Evolutionary conservation across 2,113 vertebrate species (phyloP), one percentile per base, ranked within the genome.

Genomic region (Collichthys lucidus): DNA sequence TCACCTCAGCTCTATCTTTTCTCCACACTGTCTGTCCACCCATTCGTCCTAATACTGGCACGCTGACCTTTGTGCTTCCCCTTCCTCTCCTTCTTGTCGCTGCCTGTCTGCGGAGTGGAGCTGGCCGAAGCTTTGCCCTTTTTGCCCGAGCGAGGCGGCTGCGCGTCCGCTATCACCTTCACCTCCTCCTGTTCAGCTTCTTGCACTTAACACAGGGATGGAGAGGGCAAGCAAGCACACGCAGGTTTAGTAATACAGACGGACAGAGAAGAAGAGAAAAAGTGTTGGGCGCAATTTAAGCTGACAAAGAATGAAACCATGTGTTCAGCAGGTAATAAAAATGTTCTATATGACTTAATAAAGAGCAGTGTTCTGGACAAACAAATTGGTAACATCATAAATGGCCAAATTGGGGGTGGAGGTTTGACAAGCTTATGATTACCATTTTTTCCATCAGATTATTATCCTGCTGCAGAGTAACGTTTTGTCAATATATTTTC

Each of bases 31-130:
- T 74, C 56, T 40, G 64, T 53, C 29, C 46, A 29, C 11, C 49
- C 24, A 42, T 74, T 77, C 86, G 83, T 66, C 83, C 86, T 63
- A 62, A 16, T 89, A 91, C 44, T 44, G 62, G 26, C n/a, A 88
- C 83, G 92, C 97, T 97, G 94, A 99, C 98, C 98, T 99, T 98
- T 98, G 93, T 97, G 96, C 87, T 97, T 98, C 65, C 96, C 97
- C 93, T 96, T 97, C 95, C 96, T 97, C 94, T 99, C 98, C 93
- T 97, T 98, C 94, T 95, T 97, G 84, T 95, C 89, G 88, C 96
- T 96, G 95, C 96, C 96, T 10, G 96, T 96, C 92, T 98, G 97
- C 80, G 95, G 96, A 77, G 97, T 96, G 0, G 96, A 95, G 62
- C 96, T 91, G 52, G 96, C 94, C 19, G 93, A 94, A 2, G 95